Evolutionary conservation across 2,888 invertebrate species (phyloP), one percentile per base, ranked within the genome.

Genomic region (Pristionchus maxplancki): DNA sequence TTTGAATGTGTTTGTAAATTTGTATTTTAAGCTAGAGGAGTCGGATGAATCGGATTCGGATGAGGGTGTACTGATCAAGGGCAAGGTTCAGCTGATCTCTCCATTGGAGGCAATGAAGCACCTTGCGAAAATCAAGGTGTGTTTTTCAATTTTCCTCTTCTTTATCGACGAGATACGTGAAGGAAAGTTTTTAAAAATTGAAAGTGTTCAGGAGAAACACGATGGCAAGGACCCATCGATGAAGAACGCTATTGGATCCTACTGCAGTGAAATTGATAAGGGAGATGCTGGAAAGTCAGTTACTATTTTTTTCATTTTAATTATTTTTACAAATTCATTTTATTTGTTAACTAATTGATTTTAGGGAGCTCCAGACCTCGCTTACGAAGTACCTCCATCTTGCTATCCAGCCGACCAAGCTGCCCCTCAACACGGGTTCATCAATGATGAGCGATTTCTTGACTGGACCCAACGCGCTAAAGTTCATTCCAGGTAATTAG

Each of bases 111-210:
- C 50, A 6, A 2, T 50, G 20, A 31, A 48, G 1, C 82, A 82
- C n/a, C 48, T 82, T 11, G 82, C 48, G 20, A 48, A 50, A 24
- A 82, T 82, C 50, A 82, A 48, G 31, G 82, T 82, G 17, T 20
- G 20, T 34, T 37, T 17, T n/a, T n/a, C n/a, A n/a, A n/a, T n/a
- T n/a, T n/a, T n/a, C n/a, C n/a, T n/a, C n/a, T n/a, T n/a, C n/a
- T n/a, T n/a, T n/a, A n/a, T n/a, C n/a, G n/a, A n/a, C n/a, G n/a
- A 31, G 17, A 67, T 3, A 31, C 13, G 5, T 28, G 4, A 64
- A 74, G 17, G 2, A 28, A 31, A 17, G n/a, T 34, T 4, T 74
- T 37, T 15, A 74, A 34, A 5, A 34, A 74, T 0, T 40, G 8
- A 15, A 9, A 15, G 15, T 13, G 1, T 74, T 13, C 50, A 82